phyloP scores from a whole-genome alignment of 2,888 invertebrate genomes.

The Chelonus formosanus region DNA sequence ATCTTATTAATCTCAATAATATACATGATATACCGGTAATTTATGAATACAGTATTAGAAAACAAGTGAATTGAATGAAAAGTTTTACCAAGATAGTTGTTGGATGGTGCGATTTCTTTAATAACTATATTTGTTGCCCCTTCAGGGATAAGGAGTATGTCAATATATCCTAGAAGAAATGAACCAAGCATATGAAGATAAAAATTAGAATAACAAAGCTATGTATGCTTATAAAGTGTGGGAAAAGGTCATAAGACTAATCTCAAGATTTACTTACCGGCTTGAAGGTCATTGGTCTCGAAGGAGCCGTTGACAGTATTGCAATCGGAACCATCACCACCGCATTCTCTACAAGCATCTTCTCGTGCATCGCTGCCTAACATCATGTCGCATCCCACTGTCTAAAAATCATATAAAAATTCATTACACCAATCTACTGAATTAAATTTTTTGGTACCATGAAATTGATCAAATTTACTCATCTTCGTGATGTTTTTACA shows the following conservation, averaged over 20 bases:
- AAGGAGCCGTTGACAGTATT: constrained; percentile 79
- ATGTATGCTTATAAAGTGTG: too few relatives aligned
- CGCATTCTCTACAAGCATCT: constrained; percentile 91
- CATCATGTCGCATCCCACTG: constrained; percentile 95
- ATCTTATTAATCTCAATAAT: too few relatives aligned
- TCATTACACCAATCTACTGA: too few relatives aligned
- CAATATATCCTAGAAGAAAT: constrained; percentile 82
- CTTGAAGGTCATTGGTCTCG: constrained; percentile 76
- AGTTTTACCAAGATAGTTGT: constrained; percentile 84
- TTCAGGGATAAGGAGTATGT: constrained; percentile 87
- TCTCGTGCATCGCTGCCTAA: constrained; percentile 86
- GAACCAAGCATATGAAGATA: neutral
- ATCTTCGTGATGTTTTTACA: too few relatives aligned
- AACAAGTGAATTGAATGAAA: constrained; percentile 28
- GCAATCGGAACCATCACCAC: constrained; percentile 90
- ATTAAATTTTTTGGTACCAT: too few relatives aligned
- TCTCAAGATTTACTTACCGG: constrained; percentile 68
- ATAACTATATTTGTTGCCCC: constrained; percentile 92
- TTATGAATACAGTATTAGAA: neutral
- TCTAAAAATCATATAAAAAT: constrained; percentile 66
- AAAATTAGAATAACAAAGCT: neutral
- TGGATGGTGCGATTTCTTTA: constrained; percentile 80
- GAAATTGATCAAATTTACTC: too few relatives aligned
- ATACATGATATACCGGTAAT: too few relatives aligned
- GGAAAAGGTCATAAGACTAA: neutral